A percentile compares a stretch with the other conserved stretches of the same genome.
Evolutionary conservation across 2,113 vertebrate genomes (phyloP).

Genomic region (Polypterus senegalus): DNA sequence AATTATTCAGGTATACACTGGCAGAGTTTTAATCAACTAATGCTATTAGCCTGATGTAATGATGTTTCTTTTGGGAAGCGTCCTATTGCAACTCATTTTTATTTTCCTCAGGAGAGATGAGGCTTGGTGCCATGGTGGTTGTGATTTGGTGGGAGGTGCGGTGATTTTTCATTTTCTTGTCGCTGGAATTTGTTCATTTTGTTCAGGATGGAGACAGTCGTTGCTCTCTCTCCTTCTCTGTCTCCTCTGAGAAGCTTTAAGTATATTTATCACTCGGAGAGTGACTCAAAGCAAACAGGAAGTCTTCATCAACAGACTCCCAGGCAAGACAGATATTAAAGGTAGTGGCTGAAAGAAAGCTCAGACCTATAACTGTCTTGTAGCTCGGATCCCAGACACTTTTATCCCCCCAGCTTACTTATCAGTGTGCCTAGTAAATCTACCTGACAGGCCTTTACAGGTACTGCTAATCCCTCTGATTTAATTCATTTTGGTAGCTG

Average conservation of each 20-base stretch:
- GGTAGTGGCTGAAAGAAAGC: slow-evolving; percentile 67
- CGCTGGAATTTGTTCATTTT: slow-evolving; percentile 56
- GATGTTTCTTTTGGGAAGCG: slow-evolving; percentile 13
- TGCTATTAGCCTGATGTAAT: not conserved
- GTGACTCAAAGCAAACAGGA: slow-evolving; percentile 80
- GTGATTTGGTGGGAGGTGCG: not conserved
- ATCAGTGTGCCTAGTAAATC: slow-evolving; percentile 41
- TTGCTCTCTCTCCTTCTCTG: slow-evolving; percentile 55
- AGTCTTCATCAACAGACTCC: slow-evolving; percentile 72
- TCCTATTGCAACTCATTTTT: slow-evolving; percentile 31
- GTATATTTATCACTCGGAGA: slow-evolving; percentile 77
- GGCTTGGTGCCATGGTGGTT: not conserved
- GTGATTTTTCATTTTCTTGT: slow-evolving; percentile 30
- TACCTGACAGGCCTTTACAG: slow-evolving; percentile 56
- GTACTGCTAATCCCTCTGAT: slow-evolving; percentile 50
- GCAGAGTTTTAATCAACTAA: not conserved
- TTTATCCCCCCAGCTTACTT: slow-evolving; percentile 35
- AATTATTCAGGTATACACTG: not conserved
- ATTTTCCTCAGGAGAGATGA: slow-evolving; percentile 37
- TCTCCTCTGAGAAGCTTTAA: slow-evolving; percentile 50
- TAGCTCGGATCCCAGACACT: slow-evolving; percentile 30
- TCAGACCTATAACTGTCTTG: slow-evolving; percentile 54
- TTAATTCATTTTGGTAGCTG: slow-evolving; percentile 49
- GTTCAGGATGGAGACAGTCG: slow-evolving; percentile 58
- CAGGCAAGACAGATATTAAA: slow-evolving; percentile 73